These are phyloP conservation scores for Rana temporaria DNA, from an alignment of 2,113 vertebrate species.

Conservation along the genomic window DNA sequence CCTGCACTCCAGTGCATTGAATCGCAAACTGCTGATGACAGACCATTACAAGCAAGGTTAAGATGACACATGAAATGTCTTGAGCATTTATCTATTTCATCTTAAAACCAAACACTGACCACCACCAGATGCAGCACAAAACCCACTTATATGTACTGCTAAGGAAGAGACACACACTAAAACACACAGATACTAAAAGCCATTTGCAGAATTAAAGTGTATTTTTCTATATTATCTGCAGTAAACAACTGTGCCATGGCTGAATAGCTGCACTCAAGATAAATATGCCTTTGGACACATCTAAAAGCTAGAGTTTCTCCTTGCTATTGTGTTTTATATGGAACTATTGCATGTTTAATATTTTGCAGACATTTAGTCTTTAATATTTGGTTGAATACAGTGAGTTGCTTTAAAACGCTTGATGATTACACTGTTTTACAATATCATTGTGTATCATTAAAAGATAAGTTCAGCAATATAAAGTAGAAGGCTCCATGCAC, in stretches of 20 bases:
- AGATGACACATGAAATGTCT: slow-evolving; percentile 48
- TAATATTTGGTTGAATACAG: too few species aligned
- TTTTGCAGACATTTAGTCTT: too few species aligned
- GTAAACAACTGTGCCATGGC: neutral
- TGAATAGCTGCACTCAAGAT: neutral
- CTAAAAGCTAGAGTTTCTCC: neutral
- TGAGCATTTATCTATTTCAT: slow-evolving; percentile 48
- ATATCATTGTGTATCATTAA: too few species aligned
- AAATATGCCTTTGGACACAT: neutral
- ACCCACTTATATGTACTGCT: slow-evolving; percentile 49
- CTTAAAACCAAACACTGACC: slow-evolving; percentile 37
- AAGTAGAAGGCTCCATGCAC: too few species aligned
- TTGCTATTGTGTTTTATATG: neutral
- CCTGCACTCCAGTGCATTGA: slow-evolving; percentile 21
- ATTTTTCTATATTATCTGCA: neutral
- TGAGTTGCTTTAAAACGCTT: too few species aligned
- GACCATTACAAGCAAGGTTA: slow-evolving; percentile 55
- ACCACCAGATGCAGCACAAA: neutral
- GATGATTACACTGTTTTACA: too few species aligned
- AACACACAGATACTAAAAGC: slow-evolving; percentile 20
- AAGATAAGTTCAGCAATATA: too few species aligned
- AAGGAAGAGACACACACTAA: slow-evolving; percentile 3
- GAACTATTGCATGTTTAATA: too few species aligned
- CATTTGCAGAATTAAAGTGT: neutral
- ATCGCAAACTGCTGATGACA: slow-evolving; percentile 45